Evolutionary conservation across 2,888 invertebrate species (phyloP).

Genomic region (Drosophila suboccidentalis): DNA sequence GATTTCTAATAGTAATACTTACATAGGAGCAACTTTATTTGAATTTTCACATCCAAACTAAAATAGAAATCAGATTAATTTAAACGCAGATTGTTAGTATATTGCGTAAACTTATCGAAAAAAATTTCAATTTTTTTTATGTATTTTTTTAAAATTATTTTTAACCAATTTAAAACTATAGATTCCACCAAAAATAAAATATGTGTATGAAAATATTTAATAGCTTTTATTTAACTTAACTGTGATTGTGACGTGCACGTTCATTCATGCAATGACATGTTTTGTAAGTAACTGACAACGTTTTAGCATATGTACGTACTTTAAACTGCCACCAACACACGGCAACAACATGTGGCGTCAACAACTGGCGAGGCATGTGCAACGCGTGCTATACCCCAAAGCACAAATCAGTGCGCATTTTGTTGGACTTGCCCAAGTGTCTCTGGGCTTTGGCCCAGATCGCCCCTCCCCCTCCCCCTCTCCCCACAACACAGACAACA

Average conservation of each 20-base stretch:
- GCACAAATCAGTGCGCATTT: neutral
- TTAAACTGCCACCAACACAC: neutral
- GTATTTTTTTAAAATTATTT: too few relatives aligned
- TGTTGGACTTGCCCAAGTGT: slow-evolving; percentile 11
- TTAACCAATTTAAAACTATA: too few relatives aligned
- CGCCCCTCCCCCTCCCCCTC: neutral
- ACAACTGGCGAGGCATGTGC: neutral
- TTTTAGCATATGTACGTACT: neutral
- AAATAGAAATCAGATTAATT: too few relatives aligned
- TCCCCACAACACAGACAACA: neutral
- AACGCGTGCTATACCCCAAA: slow-evolving; percentile 21
- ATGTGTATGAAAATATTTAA: neutral
- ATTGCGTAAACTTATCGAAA: too few relatives aligned
- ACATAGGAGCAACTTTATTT: too few relatives aligned
- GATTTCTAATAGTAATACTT: too few relatives aligned
- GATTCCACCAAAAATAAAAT: too few relatives aligned
- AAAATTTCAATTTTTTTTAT: too few relatives aligned
- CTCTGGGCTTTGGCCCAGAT: slow-evolving; percentile 45
- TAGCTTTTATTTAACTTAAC: neutral
- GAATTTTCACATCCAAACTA: too few relatives aligned
- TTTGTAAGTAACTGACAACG: neutral
- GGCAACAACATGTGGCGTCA: slow-evolving; percentile 6
- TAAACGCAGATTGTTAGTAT: too few relatives aligned
- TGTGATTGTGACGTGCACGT: slow-evolving; percentile 16
- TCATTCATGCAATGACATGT: slow-evolving; percentile 9